A percentile compares a stretch with the other conserved stretches of the same genome.
These are phyloP conservation scores for Vidua macroura DNA, from an alignment of 2,113 vertebrate species.

Conservation along the genomic window DNA sequence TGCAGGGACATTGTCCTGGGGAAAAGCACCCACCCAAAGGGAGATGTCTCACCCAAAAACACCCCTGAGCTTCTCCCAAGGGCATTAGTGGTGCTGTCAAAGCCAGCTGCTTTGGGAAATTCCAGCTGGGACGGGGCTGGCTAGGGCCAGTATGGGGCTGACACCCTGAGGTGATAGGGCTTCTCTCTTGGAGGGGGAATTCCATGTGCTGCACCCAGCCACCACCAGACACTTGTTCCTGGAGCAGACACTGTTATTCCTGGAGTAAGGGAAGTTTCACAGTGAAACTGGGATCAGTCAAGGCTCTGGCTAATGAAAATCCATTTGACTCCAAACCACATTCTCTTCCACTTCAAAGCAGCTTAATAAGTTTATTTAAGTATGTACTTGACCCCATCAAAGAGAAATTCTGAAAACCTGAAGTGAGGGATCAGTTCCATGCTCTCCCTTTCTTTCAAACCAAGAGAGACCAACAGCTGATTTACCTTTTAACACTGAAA, in stretches of 20 bases:
- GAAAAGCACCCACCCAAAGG: fast-evolving
- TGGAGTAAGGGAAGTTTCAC: not conserved
- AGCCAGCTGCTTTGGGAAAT: not conserved
- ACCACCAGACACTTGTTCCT: not conserved
- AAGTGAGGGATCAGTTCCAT: not conserved
- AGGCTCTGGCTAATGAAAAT: not conserved
- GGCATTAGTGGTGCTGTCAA: not conserved
- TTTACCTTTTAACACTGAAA: not conserved
- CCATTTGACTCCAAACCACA: not conserved
- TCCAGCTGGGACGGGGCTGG: not conserved
- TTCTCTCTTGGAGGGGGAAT: fast-evolving
- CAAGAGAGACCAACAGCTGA: not conserved
- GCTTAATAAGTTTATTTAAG: not conserved
- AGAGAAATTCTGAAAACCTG: not conserved
- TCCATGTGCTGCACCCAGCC: not conserved
- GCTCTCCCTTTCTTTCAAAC: not conserved
- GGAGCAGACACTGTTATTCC: not conserved
- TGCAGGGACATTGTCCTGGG: not conserved
- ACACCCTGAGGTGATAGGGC: fast-evolving
- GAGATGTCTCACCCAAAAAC: not conserved
- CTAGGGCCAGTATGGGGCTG: not conserved
- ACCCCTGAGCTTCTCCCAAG: not conserved
- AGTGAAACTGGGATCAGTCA: not conserved
- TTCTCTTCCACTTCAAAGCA: not conserved
- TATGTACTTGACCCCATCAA: not conserved